Percentiles rank a stretch among this genome's conserved stretches.
These are phyloP conservation scores for Thunnus maccoyii DNA, from an alignment of 2,113 vertebrate species.

Conservation along the genomic window DNA sequence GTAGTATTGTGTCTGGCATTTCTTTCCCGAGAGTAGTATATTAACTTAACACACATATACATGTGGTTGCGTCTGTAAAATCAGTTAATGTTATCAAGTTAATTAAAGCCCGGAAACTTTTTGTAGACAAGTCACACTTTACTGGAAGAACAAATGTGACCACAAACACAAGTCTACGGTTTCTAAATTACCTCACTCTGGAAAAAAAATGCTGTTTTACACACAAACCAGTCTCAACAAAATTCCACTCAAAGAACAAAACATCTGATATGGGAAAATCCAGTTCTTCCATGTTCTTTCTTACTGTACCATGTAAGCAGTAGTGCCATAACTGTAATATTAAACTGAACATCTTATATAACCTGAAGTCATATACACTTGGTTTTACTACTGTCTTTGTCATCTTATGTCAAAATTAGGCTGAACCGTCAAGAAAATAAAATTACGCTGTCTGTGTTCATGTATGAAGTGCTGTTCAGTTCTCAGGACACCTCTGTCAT, in stretches of 20 bases:
- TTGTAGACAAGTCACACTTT: background rate
- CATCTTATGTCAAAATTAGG: constrained; percentile 6
- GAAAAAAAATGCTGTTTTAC: constrained; percentile 23
- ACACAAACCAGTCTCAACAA: constrained; percentile 12
- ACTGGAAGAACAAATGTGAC: constrained; percentile 42
- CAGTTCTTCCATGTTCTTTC: background rate
- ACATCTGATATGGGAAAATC: constrained; percentile 23
- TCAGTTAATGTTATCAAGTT: constrained; percentile 23
- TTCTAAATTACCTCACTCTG: constrained; percentile 29
- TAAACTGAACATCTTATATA: constrained; percentile 1
- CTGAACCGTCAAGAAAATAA: constrained; percentile 7
- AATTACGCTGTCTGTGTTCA: background rate
- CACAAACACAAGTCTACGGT: constrained; percentile 29
- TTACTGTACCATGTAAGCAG: background rate
- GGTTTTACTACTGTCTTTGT: background rate
- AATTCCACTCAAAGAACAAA: constrained; percentile 38
- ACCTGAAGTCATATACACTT: background rate
- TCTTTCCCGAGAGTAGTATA: background rate
- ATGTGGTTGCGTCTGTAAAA: constrained; percentile 24
- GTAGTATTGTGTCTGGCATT: background rate
- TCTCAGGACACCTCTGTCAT: constrained; percentile 29
- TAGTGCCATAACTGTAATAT: background rate
- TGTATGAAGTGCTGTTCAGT: constrained; percentile 26
- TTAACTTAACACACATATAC: constrained; percentile 12
- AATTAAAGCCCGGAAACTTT: constrained; percentile 53